A percentile compares a stretch with the other conserved stretches of the same genome.
phyloP scores from a whole-genome alignment of 2,113 vertebrate genomes.

The Cyphomyrus plagiostoma region DNA sequence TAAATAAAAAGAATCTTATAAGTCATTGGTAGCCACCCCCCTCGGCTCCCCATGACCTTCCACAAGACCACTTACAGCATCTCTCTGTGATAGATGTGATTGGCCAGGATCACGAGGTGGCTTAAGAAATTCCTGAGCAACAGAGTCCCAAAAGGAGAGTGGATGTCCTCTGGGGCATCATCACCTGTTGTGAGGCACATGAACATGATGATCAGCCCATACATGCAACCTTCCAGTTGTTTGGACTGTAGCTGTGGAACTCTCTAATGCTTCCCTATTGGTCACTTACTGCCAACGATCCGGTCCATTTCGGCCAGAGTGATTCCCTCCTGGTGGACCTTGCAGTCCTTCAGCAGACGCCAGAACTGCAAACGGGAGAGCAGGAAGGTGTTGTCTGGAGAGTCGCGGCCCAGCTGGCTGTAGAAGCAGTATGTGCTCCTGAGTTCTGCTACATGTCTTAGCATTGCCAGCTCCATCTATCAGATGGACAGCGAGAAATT shows the following conservation, averaged over 20 bases:
- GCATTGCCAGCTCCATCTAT: constrained; percentile 70
- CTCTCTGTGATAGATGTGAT: constrained; percentile 65
- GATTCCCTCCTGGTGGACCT: constrained; percentile 59
- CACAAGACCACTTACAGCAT: constrained; percentile 59
- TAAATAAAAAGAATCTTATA: constrained; percentile 8
- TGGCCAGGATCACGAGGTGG: constrained; percentile 66
- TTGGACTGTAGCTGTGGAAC: background rate
- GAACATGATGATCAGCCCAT: background rate
- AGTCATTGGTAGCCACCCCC: background rate
- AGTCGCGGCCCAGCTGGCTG: constrained; percentile 66
- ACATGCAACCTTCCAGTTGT: background rate
- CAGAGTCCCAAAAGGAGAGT: constrained; percentile 64
- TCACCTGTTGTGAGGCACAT: constrained; percentile 43
- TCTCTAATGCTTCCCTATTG: background rate
- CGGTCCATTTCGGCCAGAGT: constrained; percentile 70
- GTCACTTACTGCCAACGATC: constrained; percentile 55
- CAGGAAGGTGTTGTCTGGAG: constrained; percentile 60
- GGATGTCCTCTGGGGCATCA: constrained; percentile 47
- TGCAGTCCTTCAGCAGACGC: constrained; percentile 84
- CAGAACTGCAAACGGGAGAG: constrained; percentile 80
- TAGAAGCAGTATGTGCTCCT: constrained; percentile 76
- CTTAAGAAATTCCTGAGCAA: constrained; percentile 69
- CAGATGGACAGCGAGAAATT: background rate
- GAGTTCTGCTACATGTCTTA: constrained; percentile 63
- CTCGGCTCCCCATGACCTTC: background rate